Evolutionary conservation across 2,113 vertebrate species (phyloP).

Genomic region (Ariopsis seemanni): DNA sequence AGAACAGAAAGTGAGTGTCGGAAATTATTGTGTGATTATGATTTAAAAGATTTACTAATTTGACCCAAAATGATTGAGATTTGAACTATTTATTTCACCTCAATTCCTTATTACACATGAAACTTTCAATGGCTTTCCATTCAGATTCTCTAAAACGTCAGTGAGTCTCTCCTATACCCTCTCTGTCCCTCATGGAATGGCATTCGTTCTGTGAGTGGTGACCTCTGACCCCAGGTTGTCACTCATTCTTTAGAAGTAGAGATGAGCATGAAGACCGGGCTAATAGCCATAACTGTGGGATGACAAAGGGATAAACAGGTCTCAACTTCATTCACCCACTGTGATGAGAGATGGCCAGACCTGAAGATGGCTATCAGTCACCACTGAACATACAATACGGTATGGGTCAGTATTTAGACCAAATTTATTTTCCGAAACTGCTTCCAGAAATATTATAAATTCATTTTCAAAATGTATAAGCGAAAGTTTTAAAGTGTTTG

Average conservation of each 20-base stretch:
- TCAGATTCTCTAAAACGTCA: not conserved
- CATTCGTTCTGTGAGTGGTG: slow-evolving; percentile 47
- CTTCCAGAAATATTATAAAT: not conserved
- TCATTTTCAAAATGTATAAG: not conserved
- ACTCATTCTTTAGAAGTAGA: slow-evolving; percentile 57
- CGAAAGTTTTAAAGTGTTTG: not conserved
- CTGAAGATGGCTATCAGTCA: not conserved
- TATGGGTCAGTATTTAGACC: not conserved
- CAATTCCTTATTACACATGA: not conserved
- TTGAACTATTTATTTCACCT: not conserved
- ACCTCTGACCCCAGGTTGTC: slow-evolving; percentile 62
- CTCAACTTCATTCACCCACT: slow-evolving; percentile 38
- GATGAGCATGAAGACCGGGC: slow-evolving; percentile 38
- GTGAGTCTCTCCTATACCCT: not conserved
- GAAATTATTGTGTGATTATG: not conserved
- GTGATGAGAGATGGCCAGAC: slow-evolving; percentile 19
- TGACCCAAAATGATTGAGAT: slow-evolving; percentile 1
- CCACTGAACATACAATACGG: not conserved
- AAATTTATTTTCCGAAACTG: not conserved
- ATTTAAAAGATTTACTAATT: not conserved
- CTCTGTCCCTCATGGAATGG: not conserved
- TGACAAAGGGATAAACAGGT: slow-evolving; percentile 31
- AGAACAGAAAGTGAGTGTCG: not conserved
- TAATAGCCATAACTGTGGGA: slow-evolving; percentile 36
- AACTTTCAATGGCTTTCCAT: not conserved